Evolutionary conservation across 2,113 vertebrate genomes (phyloP).

Genomic region (Labeo rohita): DNA sequence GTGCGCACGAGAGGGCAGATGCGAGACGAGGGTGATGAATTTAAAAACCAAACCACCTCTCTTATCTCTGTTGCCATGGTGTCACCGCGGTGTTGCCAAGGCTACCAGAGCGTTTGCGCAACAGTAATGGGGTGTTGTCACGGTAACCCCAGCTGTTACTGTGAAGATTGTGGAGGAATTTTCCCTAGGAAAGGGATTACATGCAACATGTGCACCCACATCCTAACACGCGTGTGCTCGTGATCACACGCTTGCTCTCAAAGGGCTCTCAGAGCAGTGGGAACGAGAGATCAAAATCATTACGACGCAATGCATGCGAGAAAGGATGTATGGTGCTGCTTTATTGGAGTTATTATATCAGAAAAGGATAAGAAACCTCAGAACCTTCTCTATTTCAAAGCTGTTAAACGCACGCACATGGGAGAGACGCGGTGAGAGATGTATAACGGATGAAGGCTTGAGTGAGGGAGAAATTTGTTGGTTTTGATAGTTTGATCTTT

Average conservation of each 20-base stretch:
- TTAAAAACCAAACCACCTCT: constrained; percentile 52
- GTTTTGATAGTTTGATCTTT: constrained; percentile 49
- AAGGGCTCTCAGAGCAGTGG: not conserved
- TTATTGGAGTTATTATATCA: not conserved
- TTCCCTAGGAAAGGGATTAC: constrained; percentile 44
- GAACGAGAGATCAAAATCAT: not conserved
- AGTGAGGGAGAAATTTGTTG: constrained; percentile 56
- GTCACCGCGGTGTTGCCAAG: constrained; percentile 58
- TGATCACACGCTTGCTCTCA: constrained; percentile 18
- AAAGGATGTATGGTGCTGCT: not conserved
- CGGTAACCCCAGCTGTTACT: constrained; percentile 55
- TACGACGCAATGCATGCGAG: not conserved
- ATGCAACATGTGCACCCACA: constrained; percentile 23
- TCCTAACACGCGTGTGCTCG: constrained; percentile 21
- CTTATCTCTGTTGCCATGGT: constrained; percentile 61
- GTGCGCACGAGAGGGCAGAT: constrained; percentile 53
- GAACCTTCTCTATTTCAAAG: constrained; percentile 22
- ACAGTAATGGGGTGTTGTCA: constrained; percentile 58
- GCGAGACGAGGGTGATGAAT: constrained; percentile 50
- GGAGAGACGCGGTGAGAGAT: constrained; percentile 41
- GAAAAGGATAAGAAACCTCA: not conserved
- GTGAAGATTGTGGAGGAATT: constrained; percentile 43
- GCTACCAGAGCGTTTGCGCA: constrained; percentile 57
- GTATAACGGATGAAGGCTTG: constrained; percentile 53
- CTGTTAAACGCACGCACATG: not conserved